A percentile compares a stretch with the other conserved stretches of the same genome.
These are phyloP conservation scores for Trematomus bernacchii DNA, from an alignment of 2,797 vertebrate genomes.

Conservation along the genomic window DNA sequence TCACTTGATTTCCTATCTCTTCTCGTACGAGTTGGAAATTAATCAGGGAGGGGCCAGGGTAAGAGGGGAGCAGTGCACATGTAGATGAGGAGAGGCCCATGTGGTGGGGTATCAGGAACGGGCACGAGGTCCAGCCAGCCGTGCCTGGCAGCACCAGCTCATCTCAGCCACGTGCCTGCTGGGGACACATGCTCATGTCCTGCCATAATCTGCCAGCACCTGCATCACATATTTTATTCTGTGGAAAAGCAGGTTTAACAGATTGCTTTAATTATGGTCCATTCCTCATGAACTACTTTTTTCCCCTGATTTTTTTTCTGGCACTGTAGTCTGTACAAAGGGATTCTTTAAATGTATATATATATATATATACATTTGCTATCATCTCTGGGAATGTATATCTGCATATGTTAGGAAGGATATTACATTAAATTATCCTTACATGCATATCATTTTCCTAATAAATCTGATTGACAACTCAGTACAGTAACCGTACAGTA, in stretches of 20 bases:
- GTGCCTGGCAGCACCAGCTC: conserved; percentile 74
- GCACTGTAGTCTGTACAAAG: background rate
- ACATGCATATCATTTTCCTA: background rate
- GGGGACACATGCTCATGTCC: conserved; percentile 56
- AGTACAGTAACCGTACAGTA: background rate
- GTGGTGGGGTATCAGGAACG: conserved; percentile 55
- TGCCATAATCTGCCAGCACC: conserved; percentile 28
- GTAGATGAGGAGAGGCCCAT: conserved; percentile 66
- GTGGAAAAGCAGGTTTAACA: background rate
- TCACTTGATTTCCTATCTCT: conserved; percentile 1
- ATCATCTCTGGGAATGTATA: background rate
- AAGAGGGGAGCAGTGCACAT: conserved; percentile 43
- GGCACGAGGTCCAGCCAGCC: conserved; percentile 65
- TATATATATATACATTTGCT: background rate
- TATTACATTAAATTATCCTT: background rate
- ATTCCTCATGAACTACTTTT: background rate
- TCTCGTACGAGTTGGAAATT: conserved; percentile 29
- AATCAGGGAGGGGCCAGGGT: conserved; percentile 15
- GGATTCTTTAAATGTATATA: background rate
- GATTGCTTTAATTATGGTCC: background rate
- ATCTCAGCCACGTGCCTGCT: conserved; percentile 65
- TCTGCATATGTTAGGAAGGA: background rate
- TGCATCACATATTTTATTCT: conserved; percentile 21
- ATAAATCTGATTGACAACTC: background rate
- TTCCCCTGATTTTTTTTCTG: no score